Evolutionary conservation across 2,888 invertebrate species (phyloP), one percentile per base, ranked within the genome.

Genomic region (Tiphia femorata): DNA sequence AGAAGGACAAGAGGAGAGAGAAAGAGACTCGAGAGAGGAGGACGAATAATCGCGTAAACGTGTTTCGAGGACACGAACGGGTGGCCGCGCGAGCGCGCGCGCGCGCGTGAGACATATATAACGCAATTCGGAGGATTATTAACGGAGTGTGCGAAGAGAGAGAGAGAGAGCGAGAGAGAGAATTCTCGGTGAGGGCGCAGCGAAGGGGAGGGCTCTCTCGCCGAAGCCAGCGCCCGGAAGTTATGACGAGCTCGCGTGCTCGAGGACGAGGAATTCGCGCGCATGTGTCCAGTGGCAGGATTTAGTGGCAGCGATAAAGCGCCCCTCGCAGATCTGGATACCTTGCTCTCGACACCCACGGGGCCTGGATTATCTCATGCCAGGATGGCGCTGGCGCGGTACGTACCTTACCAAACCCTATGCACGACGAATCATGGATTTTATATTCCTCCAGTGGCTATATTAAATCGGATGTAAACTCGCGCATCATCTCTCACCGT

Each of bases 361-460:
- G 78, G 85, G 78, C 84, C 86, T 78, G 86, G 86, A 85, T 86
- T 87, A 82, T 86, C 87, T 84, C 87, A 88, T 88, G 88, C 87
- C 84, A 88, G 88, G 86, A 89, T 89, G 88, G 88, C 88, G 85
- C 86, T 88, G 84, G 88, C 88, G 83, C 88, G 88, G 88, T 89
- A 85, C 86, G 87, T 84, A 69, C 59, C 50, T 42, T 59, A 7
- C 12, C 4, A 10, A 4, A 4, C 3, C 6, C 12, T n/a, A n/a
- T n/a, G n/a, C n/a, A n/a, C n/a, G n/a, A n/a, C n/a, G n/a, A n/a
- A n/a, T n/a, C n/a, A n/a, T n/a, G n/a, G n/a, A n/a, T n/a, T n/a
- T n/a, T n/a, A n/a, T n/a, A n/a, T n/a, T n/a, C n/a, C n/a, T n/a
- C n/a, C n/a, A n/a, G n/a, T n/a, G n/a, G n/a, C n/a, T n/a, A n/a